These are phyloP conservation scores for Chloropsis hardwickii DNA, from an alignment of 2,113 vertebrate species.

Conservation along the genomic window DNA sequence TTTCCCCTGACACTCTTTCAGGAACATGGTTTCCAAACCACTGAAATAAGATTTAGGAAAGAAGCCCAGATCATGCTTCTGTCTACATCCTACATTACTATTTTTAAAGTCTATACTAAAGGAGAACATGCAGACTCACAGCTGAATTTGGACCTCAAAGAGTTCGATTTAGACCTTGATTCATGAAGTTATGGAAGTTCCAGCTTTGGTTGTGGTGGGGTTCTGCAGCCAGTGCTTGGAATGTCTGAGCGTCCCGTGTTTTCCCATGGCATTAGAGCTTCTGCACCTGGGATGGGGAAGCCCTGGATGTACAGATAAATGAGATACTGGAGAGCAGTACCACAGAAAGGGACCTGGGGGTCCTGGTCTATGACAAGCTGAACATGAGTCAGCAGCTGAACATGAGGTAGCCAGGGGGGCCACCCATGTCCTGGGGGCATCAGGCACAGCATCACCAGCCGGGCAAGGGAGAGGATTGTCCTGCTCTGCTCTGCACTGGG, in stretches of 20 bases:
- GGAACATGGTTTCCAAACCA: not conserved
- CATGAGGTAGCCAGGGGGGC: not conserved
- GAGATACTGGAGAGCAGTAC: no score
- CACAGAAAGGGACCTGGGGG: rapidly evolving
- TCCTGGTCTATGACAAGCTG: rapidly evolving
- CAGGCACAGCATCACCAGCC: not conserved
- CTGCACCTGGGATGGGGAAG: not conserved
- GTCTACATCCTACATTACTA: not conserved
- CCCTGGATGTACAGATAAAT: not conserved
- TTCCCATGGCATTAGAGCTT: not conserved
- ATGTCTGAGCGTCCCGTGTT: not conserved
- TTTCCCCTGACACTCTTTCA: not conserved
- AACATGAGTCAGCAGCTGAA: not conserved
- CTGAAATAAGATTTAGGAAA: not conserved
- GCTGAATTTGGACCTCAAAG: not conserved
- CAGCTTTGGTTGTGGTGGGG: not conserved
- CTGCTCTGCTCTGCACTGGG: not conserved
- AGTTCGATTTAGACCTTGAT: not conserved
- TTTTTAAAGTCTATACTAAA: not conserved
- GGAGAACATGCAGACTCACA: not conserved
- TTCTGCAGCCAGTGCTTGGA: not conserved
- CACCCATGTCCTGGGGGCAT: rapidly evolving
- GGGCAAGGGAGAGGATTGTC: not conserved
- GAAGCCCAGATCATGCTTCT: not conserved
- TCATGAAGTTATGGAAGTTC: not conserved